A percentile compares a stretch with the other conserved stretches of the same genome.
Evolutionary conservation across 2,888 invertebrate species (phyloP).

Genomic region (Cryptus viduatorius): DNA sequence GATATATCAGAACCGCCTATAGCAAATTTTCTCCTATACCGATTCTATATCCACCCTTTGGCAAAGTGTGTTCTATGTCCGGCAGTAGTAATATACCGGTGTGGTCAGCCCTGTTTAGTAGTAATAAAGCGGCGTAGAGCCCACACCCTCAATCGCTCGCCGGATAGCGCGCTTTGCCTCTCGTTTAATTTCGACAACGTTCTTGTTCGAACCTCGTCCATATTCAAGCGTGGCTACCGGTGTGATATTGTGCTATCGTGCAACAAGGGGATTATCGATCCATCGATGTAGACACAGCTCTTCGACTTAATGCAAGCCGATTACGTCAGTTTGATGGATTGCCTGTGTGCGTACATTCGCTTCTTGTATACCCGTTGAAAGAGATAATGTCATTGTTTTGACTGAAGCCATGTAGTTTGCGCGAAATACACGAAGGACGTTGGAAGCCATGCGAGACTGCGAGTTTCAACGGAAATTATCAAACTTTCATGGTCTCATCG

Average conservation of each 20-base stretch:
- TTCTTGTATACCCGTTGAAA: constrained; percentile 4
- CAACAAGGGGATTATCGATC: constrained; percentile 60
- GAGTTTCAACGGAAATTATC: constrained; percentile 1
- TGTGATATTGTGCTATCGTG: constrained; percentile 44
- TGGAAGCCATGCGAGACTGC: neutral
- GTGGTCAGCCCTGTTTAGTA: constrained; percentile 79
- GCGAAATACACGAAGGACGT: neutral
- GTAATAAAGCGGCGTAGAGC: constrained; percentile 76
- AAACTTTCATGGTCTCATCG: neutral
- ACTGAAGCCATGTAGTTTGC: neutral
- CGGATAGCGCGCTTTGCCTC: constrained; percentile 11
- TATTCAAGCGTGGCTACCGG: constrained; percentile 22
- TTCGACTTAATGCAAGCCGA: constrained; percentile 48
- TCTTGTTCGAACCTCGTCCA: constrained; percentile 9
- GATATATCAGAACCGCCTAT: constrained; percentile 78
- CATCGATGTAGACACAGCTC: constrained; percentile 50
- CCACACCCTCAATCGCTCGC: constrained; percentile 31
- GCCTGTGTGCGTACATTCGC: neutral
- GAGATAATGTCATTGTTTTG: constrained; percentile 16
- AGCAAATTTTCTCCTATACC: neutral
- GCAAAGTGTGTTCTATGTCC: constrained; percentile 45
- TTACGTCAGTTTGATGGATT: constrained; percentile 37
- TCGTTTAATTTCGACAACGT: constrained; percentile 10
- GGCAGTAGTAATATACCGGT: constrained; percentile 78
- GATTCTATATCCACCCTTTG: constrained; percentile 44